Percentiles rank a stretch among this genome's conserved stretches.
These are phyloP conservation scores for Temnothorax rugatulus DNA, from an alignment of 2,888 invertebrate genomes.

Conservation along the genomic window DNA sequence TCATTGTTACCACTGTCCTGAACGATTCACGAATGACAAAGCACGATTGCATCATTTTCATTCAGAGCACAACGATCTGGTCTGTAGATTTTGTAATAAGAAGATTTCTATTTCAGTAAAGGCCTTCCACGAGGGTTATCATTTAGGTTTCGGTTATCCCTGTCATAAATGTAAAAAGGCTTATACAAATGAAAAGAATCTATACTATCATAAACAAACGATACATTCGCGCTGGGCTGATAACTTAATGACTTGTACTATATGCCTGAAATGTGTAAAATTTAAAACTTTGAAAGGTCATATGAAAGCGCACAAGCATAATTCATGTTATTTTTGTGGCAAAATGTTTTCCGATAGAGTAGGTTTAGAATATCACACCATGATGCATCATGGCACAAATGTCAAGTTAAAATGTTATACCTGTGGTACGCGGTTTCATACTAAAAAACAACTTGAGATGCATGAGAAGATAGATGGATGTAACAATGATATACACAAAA, in stretches of 20 bases:
- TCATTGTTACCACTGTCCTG: conserved; percentile 76
- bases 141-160: conserved; percentile 80
- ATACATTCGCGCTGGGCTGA: conserved; percentile 15
- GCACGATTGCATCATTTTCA: conserved; percentile 70
- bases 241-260: conserved; percentile 19
- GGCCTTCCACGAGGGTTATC: conserved; percentile 77
- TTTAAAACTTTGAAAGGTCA: conserved; percentile 12
- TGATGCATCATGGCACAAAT: conserved; percentile 67
- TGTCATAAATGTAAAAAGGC: conserved; percentile 81
- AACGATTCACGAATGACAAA: conserved; percentile 69
- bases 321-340: conserved; percentile 34
- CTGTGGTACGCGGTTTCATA: conserved; percentile 67
- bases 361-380: conserved; percentile 51
- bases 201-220: conserved; percentile 66
- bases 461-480: conserved; percentile 17
- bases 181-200: conserved; percentile 64
- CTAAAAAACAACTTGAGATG: conserved; percentile 63
- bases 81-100: conserved; percentile 71
- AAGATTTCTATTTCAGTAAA: not conserved
- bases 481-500: not conserved
- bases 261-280: conserved; percentile 41
- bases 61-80: conserved; percentile 63
- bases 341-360: conserved; percentile 45
- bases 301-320: conserved; percentile 17
- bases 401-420: conserved; percentile 68